Conservation (phyloP, 2,888 invertebrate genomes). For the Sipunculus nudus region DNA sequence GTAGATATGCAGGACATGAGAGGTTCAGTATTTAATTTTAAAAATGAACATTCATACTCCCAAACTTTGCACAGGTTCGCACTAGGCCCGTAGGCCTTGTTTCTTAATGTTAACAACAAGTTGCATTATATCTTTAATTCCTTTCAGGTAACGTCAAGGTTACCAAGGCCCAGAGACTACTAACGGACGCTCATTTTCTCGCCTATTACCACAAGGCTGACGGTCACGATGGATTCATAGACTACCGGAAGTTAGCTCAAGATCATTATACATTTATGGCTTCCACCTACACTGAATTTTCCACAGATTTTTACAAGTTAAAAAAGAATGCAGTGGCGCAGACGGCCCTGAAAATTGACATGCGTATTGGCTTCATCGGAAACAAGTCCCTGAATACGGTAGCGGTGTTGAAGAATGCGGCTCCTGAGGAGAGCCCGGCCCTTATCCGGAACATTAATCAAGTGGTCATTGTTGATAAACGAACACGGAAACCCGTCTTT, state of each 20-base stretch:
- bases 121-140: not conserved
- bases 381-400: constrained; percentile 29
- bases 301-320: constrained; percentile 18
- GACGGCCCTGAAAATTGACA: constrained; percentile 15
- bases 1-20: too few species aligned
- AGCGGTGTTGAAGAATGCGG: constrained; percentile 14
- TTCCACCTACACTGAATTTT: constrained; percentile 21
- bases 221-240: constrained; percentile 25
- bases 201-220: constrained; percentile 27
- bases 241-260: constrained; percentile 32
- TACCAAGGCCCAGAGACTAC: constrained; percentile 21
- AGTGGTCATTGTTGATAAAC: constrained; percentile 50
- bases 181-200: constrained; percentile 23
- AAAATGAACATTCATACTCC: too few species aligned
- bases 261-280: constrained; percentile 36
- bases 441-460: constrained; percentile 45
- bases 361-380: constrained; percentile 35
- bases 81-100: too few species aligned
- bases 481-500: constrained; percentile 48
- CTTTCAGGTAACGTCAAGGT: constrained; percentile 27
- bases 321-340: constrained; percentile 1
- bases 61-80: too few species aligned
- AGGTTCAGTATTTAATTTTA: too few species aligned
- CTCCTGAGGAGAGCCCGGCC: constrained; percentile 19
- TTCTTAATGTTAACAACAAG: too few species aligned